Evolutionary conservation across 2,113 vertebrate genomes (phyloP), one percentile per base, ranked within the genome.

Genomic region (Eurypyga helias): DNA sequence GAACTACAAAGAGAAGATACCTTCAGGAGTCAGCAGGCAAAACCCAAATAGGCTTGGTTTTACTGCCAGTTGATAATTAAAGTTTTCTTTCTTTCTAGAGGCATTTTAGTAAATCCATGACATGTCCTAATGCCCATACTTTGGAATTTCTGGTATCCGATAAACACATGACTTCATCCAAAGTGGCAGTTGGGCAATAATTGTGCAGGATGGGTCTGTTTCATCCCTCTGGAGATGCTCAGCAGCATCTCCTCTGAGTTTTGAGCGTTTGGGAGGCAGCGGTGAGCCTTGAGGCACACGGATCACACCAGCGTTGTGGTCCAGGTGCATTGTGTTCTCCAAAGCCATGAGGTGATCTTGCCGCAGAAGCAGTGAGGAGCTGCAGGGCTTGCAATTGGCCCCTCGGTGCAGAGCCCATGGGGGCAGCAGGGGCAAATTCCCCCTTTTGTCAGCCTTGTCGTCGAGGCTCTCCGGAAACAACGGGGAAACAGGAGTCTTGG

Each of bases 301-400:
- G 4, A 38, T 51, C 0, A 0, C 29, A 36, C 13, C 3, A 0
- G 11, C 16, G 64, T 80, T 61, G 17, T 10, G 65, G 6, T 41
- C 33, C 1, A 0, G 41, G 41, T 3, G 12, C 13, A 0, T 18
- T 16, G 26, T 48, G 43, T 19, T 24, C 7, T n/a, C 36, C 0
- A 0, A 46, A 67, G 65, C 28, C 3, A 18, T 29, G 61, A 45
- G 66, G 34, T 8, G 8, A 0, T 92, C 36, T 2, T 3, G 10
- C 51, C 36, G n/a, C 54, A 26, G 62, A 29, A 55, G 24, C 2
- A 0, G 2, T 48, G 52, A 10, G 34, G 48, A 43, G 31, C 62
- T 29, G 2, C 1, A 1, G 45, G n/a, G 23, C 0, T 4, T 3
- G 16, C 2, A 4, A 65, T 45, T 51, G 36, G 26, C 41, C 21